phyloP scores from a whole-genome alignment of 2,888 invertebrate genomes.

The Deroplatys truncata region DNA sequence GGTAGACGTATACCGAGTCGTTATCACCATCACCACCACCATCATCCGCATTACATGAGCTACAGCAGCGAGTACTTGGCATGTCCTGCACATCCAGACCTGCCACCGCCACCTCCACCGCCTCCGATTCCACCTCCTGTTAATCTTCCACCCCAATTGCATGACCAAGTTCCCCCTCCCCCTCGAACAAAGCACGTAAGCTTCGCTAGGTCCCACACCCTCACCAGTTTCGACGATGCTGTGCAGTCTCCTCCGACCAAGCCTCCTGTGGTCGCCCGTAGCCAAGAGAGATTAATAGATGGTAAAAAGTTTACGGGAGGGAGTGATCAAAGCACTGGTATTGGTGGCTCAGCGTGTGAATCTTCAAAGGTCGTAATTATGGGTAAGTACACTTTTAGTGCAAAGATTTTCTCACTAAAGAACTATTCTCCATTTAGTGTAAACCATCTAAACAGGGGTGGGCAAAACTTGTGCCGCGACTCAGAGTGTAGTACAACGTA shows the following conservation, averaged over 20 bases:
- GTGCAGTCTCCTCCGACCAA: conserved; percentile 41
- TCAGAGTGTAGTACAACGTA: too few species aligned
- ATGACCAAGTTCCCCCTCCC: conserved; percentile 50
- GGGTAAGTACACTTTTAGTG: conserved; percentile 44
- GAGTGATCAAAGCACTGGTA: conserved; percentile 31
- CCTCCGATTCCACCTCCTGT: conserved; percentile 49
- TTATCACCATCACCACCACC: conserved; percentile 25
- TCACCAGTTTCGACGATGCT: conserved; percentile 78
- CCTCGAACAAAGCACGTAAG: conserved; percentile 76
- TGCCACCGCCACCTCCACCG: conserved; percentile 35
- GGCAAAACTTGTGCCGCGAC: too few species aligned
- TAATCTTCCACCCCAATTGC: conserved; percentile 49
- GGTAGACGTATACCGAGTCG: conserved; percentile 26
- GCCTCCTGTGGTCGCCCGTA: conserved; percentile 47
- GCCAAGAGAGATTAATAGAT: conserved; percentile 70
- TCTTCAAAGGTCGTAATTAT: conserved; percentile 53
- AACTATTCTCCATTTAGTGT: too few species aligned
- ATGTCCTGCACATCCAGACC: conserved; percentile 34
- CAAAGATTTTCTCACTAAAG: too few species aligned
- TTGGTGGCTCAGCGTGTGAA: conserved; percentile 45
- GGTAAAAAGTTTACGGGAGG: conserved; percentile 53
- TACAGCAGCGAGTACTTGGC: conserved; percentile 44
- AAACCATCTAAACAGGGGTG: too few species aligned
- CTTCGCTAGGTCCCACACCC: conserved; percentile 81
- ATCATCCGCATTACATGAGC: conserved; percentile 38